Evolutionary conservation across 2,888 invertebrate genomes (phyloP).

Genomic region (Diloba caeruleocephala): DNA sequence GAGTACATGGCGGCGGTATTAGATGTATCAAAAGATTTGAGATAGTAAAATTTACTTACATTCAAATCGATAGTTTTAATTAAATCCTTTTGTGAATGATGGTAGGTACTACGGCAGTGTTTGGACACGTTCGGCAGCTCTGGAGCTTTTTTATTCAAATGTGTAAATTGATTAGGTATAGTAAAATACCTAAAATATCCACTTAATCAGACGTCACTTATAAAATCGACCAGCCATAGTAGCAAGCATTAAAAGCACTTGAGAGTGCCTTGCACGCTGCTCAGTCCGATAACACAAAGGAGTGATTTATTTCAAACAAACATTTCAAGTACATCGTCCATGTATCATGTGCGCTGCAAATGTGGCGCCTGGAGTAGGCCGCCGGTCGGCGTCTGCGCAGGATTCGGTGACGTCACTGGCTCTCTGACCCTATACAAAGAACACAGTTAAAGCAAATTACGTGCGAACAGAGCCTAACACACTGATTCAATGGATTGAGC

Average conservation of each 20-base stretch:
- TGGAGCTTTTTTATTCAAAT: too few relatives aligned
- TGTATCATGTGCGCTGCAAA: conserved; percentile 84
- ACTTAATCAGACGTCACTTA: conserved; percentile 27
- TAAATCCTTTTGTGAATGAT: not conserved
- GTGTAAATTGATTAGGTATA: conserved; percentile 13
- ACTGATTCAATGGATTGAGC: conserved; percentile 11
- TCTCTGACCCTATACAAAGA: conserved; percentile 59
- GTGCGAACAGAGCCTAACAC: conserved; percentile 25
- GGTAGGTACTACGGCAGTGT: not conserved
- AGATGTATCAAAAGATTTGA: conserved; percentile 54
- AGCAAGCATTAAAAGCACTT: conserved; percentile 67
- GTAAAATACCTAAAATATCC: conserved; percentile 10
- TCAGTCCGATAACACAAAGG: conserved; percentile 70
- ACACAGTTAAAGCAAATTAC: conserved; percentile 49
- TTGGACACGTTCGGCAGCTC: too few relatives aligned
- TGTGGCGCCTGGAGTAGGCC: conserved; percentile 78
- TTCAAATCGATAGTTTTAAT: conserved; percentile 14
- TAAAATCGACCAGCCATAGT: conserved; percentile 34
- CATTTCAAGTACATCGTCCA: conserved; percentile 67
- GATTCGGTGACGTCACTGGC: conserved; percentile 72
- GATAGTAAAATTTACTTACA: conserved; percentile 28
- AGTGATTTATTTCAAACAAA: conserved; percentile 78
- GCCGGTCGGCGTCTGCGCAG: conserved; percentile 73
- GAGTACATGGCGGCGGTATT: conserved; percentile 12
- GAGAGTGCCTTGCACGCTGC: conserved; percentile 62